A percentile compares a stretch with the other conserved stretches of the same genome.
Evolutionary conservation across 2,888 invertebrate genomes (phyloP).

Genomic region (Mycogona germanica): DNA sequence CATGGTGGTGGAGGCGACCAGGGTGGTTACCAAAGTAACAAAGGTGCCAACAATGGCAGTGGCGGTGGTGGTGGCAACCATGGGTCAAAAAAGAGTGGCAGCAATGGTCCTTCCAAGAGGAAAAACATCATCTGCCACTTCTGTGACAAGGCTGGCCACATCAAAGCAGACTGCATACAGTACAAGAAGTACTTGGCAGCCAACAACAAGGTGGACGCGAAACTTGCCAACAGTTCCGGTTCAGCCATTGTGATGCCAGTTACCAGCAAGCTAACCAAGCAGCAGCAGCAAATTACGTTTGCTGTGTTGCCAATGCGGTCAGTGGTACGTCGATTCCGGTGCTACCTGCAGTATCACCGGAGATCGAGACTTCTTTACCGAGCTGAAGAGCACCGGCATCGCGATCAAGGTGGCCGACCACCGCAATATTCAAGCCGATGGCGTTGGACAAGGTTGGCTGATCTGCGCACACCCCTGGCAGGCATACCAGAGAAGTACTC

Average conservation of each 20-base stretch:
- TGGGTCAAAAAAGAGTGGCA: no score
- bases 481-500: background rate
- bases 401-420: background rate
- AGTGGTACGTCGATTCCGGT: background rate
- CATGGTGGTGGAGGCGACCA: no score
- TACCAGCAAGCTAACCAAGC: background rate
- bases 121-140: no score
- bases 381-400: background rate
- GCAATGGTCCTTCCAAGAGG: no score
- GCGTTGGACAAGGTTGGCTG: background rate
- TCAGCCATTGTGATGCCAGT: background rate
- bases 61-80: no score
- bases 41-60: no score
- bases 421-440: background rate
- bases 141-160: background rate
- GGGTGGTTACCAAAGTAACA: no score
- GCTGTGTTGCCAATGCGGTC: background rate
- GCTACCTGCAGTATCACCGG: background rate
- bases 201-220: no score
- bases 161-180: background rate
- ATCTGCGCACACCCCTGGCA: background rate
- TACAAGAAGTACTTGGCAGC: background rate
- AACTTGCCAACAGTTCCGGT: no score
- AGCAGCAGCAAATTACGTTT: background rate
- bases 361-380: background rate